Evolutionary conservation across 2,113 vertebrate genomes (phyloP).

Genomic region (Cyanistes caeruleus): DNA sequence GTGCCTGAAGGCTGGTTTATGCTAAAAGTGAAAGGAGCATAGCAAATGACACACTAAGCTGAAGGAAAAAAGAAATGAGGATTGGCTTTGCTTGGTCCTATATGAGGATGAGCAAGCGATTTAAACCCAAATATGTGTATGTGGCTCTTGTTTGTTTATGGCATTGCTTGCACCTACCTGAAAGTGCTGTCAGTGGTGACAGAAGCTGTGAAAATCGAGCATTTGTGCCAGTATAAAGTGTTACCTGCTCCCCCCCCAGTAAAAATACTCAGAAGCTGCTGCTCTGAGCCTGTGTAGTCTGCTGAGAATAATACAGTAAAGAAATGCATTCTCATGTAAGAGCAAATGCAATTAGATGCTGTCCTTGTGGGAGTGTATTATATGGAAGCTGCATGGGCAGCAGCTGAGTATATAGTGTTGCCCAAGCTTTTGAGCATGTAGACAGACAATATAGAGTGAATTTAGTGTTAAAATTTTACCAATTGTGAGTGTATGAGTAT

Average conservation of each 20-base stretch:
- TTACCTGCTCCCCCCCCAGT: not conserved
- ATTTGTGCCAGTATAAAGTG: not conserved
- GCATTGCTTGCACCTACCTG: not conserved
- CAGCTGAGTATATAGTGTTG: not conserved
- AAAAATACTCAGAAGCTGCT: not conserved
- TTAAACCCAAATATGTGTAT: not conserved
- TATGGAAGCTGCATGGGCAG: not conserved
- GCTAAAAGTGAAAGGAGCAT: not conserved
- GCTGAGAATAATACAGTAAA: not conserved
- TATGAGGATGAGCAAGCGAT: not conserved
- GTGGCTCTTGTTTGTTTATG: not conserved
- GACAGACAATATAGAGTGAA: not conserved
- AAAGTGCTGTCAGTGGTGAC: not conserved
- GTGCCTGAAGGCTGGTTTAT: not conserved
- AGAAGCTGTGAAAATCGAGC: slow-evolving; percentile 11
- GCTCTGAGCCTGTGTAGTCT: not conserved
- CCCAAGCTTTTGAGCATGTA: not conserved
- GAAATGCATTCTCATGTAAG: not conserved
- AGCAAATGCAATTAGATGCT: not conserved
- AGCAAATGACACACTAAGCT: not conserved
- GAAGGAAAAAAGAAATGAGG: not conserved
- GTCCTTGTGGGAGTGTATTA: not conserved
- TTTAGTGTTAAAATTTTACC: not conserved
- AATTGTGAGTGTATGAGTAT: not conserved
- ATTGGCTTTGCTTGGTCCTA: not conserved